A percentile compares a stretch with the other conserved stretches of the same genome.
Evolutionary conservation across 2,888 invertebrate species (phyloP).

Genomic region (Xanthia icteritia): DNA sequence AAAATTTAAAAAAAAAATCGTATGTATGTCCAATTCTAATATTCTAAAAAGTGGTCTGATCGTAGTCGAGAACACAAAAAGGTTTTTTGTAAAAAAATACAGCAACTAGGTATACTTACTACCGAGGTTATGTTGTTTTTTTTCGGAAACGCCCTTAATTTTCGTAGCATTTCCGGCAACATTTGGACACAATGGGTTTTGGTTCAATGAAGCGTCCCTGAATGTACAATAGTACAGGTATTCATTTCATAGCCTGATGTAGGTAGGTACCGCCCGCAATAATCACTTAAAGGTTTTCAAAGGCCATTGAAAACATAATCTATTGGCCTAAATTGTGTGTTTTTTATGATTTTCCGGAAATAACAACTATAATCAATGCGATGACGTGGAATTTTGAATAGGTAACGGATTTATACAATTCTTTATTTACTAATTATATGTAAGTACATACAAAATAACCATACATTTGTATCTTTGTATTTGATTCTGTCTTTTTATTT

Average conservation of each 20-base stretch:
- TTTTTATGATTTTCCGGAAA: background rate
- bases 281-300: conserved; percentile 38
- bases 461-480: background rate
- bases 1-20: background rate
- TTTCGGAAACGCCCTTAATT: conserved; percentile 29
- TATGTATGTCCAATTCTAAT: background rate
- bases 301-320: conserved; percentile 34
- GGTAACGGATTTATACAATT: background rate
- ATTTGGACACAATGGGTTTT: conserved; percentile 41
- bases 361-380: background rate
- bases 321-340: conserved; percentile 19
- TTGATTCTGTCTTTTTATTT: background rate
- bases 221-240: conserved; percentile 22
- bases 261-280: conserved; percentile 12
- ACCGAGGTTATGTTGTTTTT: background rate
- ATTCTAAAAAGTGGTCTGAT: background rate
- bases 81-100: background rate
- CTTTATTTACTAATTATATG: background rate
- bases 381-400: background rate
- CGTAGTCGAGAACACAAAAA: background rate
- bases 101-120: background rate
- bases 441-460: background rate
- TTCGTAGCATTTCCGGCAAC: conserved; percentile 41
- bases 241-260: conserved; percentile 15
- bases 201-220: conserved; percentile 47